A percentile compares a stretch with the other conserved stretches of the same genome.
These are phyloP conservation scores for Plestiodon gilberti DNA, from an alignment of 2,113 vertebrate species.

Conservation along the genomic window DNA sequence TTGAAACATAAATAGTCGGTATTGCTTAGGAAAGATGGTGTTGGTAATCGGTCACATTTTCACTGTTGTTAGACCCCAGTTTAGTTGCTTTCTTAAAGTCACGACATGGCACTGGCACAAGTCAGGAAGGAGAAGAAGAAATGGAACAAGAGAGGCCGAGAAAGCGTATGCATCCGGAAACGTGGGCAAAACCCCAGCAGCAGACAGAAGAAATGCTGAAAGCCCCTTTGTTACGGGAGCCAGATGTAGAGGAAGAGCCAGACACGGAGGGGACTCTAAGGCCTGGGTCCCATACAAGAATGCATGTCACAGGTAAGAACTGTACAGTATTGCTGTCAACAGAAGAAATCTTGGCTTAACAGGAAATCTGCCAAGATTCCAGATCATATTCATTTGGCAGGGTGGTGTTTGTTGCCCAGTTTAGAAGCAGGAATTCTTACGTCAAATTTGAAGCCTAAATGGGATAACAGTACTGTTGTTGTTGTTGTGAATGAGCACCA, in stretches of 20 bases:
- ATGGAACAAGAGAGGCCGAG: conserved; percentile 40
- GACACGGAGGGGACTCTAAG: conserved; percentile 61
- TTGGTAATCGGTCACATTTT: conserved; percentile 44
- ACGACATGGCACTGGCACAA: conserved; percentile 47
- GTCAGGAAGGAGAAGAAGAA: conserved; percentile 60
- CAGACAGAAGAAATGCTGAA: background rate
- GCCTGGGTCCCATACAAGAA: conserved; percentile 16
- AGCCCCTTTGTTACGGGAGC: conserved; percentile 13
- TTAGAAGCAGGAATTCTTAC: background rate
- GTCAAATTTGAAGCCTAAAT: background rate
- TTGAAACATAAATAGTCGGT: background rate
- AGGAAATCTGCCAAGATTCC: background rate
- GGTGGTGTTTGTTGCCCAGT: background rate
- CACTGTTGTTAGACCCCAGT: conserved; percentile 82
- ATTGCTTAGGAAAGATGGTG: conserved; percentile 17
- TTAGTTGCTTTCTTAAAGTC: conserved; percentile 90
- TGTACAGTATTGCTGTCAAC: background rate
- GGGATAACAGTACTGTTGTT: background rate
- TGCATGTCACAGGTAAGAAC: conserved; percentile 75
- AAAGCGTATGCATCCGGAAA: conserved; percentile 30
- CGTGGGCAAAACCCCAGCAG: conserved; percentile 18
- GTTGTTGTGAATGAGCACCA: background rate
- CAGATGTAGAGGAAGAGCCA: conserved; percentile 36
- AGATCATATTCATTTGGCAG: background rate
- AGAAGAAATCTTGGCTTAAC: background rate